Evolutionary conservation across 2,797 vertebrate species (phyloP), one percentile per base, ranked within the genome.

Genomic region (Hypotaenidia okinawae): DNA sequence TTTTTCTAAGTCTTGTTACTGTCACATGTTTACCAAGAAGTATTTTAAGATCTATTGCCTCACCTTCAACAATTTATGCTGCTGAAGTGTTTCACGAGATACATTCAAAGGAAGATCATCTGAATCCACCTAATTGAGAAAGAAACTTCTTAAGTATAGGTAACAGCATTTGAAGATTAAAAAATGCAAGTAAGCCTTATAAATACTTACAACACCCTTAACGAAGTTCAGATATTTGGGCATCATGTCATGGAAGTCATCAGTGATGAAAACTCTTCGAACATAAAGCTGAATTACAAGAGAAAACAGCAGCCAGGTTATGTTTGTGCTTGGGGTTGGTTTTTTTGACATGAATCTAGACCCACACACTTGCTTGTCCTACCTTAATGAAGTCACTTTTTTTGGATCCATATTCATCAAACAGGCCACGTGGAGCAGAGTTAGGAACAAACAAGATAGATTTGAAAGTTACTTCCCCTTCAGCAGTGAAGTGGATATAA

Each of bases 191-290:
- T 25, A 54, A 54, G 8, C 16, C 32, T 68, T 32, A 6, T 35
- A 88, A 89, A 96, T 96, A 99, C 99, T 98, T 97, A 99, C 99
- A 97, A 99, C 99, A 95, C 99, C 99, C 97, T 99, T 99, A 95
- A 99, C 87, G 2, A 99, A 99, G 96, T 99, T 99, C 51, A 99
- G 98, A 51, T 99, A 99, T 93, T 99, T 99, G 69, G 99, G 99
- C 99, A 99, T 99, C 99, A 99, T 99, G 90, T 99, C 99, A 62
- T 99, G 99, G 98, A 99, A 99, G 95, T 99, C 99, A 10, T 99
- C 99, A 0, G 99, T 99, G 97, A 99, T 99, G 97, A 99, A 99
- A 66, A 99, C 99, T 97, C 99, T 98, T 77, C 98, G 98, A 85
- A 98, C 98, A 1, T 98, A 98, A 3, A 98, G 92, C 98, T 98